These are phyloP conservation scores for Scaptomyza flava DNA, from an alignment of 2,888 invertebrate genomes.

Conservation along the genomic window DNA sequence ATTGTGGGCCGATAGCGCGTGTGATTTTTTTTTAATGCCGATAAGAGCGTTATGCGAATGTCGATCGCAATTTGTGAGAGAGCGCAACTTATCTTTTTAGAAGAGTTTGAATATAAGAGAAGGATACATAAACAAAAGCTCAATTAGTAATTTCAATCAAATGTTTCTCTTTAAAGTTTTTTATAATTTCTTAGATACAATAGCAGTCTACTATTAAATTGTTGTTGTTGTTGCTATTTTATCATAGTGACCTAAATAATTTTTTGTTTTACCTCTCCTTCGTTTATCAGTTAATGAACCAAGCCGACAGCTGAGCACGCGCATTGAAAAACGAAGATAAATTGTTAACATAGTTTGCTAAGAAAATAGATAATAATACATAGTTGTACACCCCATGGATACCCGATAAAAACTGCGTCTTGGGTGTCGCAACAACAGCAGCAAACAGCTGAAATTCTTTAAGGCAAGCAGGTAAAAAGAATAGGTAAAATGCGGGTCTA, in stretches of 20 bases:
- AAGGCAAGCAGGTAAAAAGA: slow-evolving; percentile 37
- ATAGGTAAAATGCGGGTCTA: slow-evolving; percentile 62
- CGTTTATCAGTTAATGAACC: slow-evolving; percentile 66
- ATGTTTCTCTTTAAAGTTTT: no score
- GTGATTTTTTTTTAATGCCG: slow-evolving; percentile 14
- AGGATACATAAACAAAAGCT: background rate
- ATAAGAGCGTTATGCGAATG: slow-evolving; percentile 36
- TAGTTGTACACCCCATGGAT: slow-evolving; percentile 41
- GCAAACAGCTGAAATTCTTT: slow-evolving; percentile 30
- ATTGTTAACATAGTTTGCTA: slow-evolving; percentile 50
- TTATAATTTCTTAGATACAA: background rate
- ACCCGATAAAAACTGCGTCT: slow-evolving; percentile 51
- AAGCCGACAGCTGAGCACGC: slow-evolving; percentile 36
- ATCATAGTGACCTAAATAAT: slow-evolving; percentile 53
- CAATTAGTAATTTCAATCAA: background rate
- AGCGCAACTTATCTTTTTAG: background rate
- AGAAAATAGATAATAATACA: slow-evolving; percentile 40
- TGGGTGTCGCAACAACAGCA: slow-evolving; percentile 68
- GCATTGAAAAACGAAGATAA: slow-evolving; percentile 21
- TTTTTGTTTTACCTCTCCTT: slow-evolving; percentile 20
- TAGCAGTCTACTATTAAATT: slow-evolving; percentile 3
- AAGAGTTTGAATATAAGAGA: slow-evolving; percentile 1
- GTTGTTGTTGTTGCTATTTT: slow-evolving; percentile 19
- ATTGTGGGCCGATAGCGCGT: slow-evolving; percentile 30
- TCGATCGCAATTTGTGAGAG: slow-evolving; percentile 2